Percentiles rank a stretch among this genome's conserved stretches.
These are phyloP conservation scores for Chromobotia macracanthus DNA, from an alignment of 2,797 vertebrate species.

Conservation along the genomic window DNA sequence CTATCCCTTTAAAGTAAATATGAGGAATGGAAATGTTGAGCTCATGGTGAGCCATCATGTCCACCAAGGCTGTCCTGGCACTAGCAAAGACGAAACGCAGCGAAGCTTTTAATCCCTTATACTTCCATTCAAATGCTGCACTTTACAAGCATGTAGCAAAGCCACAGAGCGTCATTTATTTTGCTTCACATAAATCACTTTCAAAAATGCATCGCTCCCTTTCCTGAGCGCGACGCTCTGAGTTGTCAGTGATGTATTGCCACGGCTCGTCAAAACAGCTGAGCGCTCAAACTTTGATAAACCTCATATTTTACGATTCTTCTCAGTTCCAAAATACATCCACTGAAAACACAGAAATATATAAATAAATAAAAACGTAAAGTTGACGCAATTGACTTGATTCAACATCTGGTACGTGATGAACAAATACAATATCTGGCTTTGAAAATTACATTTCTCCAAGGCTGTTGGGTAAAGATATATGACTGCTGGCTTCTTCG, in stretches of 20 bases:
- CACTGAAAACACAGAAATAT: slow-evolving; percentile 26
- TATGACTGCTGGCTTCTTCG: slow-evolving; percentile 76
- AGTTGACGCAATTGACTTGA: slow-evolving; percentile 73
- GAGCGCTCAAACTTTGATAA: slow-evolving; percentile 71
- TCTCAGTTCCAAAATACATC: slow-evolving; percentile 64
- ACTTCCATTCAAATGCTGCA: slow-evolving; percentile 55
- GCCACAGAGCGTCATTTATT: slow-evolving; percentile 60
- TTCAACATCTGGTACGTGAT: slow-evolving; percentile 85
- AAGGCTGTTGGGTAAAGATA: slow-evolving; percentile 75
- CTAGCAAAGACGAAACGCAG: slow-evolving; percentile 44
- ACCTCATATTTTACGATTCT: slow-evolving; percentile 70
- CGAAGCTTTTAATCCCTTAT: slow-evolving; percentile 55
- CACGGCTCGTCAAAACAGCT: slow-evolving; percentile 68
- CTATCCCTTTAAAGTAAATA: neutral
- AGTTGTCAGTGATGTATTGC: slow-evolving; percentile 70
- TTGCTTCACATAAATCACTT: slow-evolving; percentile 63
- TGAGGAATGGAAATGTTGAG: slow-evolving; percentile 40
- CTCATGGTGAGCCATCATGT: slow-evolving; percentile 15
- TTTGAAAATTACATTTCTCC: slow-evolving; percentile 79
- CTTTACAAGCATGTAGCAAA: slow-evolving; percentile 45
- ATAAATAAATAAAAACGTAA: slow-evolving; percentile 71
- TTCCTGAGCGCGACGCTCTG: slow-evolving; percentile 41
- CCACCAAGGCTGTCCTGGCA: slow-evolving; percentile 32
- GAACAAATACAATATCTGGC: slow-evolving; percentile 81
- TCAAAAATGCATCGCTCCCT: slow-evolving; percentile 51